Percentiles rank a stretch among this genome's conserved stretches.
Evolutionary conservation across 2,888 invertebrate species (phyloP).

Genomic region (Spisula solida): DNA sequence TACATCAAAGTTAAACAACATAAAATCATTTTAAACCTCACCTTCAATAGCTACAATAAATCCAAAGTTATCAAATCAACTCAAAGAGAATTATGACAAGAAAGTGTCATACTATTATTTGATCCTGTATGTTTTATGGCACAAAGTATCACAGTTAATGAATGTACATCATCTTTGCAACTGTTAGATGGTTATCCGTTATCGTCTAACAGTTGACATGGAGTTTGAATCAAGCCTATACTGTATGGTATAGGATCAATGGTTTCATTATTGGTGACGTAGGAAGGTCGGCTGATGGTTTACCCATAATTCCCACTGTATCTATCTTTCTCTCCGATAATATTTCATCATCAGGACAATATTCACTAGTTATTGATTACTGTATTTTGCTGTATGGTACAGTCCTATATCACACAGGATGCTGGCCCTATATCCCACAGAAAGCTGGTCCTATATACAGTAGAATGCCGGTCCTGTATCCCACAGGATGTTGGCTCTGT

Average conservation of each 20-base stretch:
- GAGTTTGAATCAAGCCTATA: background rate
- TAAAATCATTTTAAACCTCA: background rate
- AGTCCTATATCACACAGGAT: background rate
- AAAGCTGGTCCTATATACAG: no score
- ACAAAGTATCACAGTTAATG: background rate
- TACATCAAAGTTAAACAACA: background rate
- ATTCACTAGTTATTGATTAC: conserved; percentile 33
- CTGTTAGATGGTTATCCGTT: background rate
- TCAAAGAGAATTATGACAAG: background rate
- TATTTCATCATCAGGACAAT: conserved; percentile 28
- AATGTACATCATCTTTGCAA: background rate
- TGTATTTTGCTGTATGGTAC: background rate
- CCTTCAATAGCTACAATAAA: background rate
- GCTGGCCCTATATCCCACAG: no score
- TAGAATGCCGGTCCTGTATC: no score
- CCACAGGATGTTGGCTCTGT: no score
- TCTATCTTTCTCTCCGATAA: background rate
- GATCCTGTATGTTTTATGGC: background rate
- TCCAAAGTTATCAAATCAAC: conserved; percentile 14
- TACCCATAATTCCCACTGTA: conserved; percentile 17
- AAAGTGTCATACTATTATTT: background rate
- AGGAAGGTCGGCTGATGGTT: conserved; percentile 27
- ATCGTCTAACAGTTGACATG: background rate
- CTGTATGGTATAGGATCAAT: conserved; percentile 12
- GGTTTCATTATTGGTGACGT: conserved; percentile 33